These are phyloP conservation scores for Deroplatys truncata DNA, from an alignment of 2,888 invertebrate genomes.

Conservation along the genomic window DNA sequence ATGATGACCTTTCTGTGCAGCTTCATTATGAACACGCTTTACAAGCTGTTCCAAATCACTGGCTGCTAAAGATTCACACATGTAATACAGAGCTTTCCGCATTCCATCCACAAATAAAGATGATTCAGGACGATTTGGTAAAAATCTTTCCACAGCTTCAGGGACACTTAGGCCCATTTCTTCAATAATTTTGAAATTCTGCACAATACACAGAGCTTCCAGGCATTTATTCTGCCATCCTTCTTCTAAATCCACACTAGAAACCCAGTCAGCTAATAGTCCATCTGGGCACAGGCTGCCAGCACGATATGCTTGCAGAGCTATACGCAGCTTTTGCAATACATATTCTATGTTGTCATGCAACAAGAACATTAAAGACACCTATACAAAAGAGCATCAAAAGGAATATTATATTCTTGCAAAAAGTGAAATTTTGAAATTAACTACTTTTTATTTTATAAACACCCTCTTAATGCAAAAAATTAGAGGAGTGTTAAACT, in stretches of 20 bases:
- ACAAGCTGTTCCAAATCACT: conserved; percentile 38
- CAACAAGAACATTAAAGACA: conserved; percentile 34
- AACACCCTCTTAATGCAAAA: too few species aligned
- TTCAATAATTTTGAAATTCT: conserved; percentile 39
- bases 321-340: conserved; percentile 22
- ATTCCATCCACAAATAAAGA: conserved; percentile 44
- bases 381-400: conserved; percentile 45
- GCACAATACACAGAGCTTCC: conserved; percentile 52
- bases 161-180: not conserved
- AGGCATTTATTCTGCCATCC: conserved; percentile 48
- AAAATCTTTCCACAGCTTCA: conserved; percentile 37
- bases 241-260: not conserved
- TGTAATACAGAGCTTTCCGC: conserved; percentile 46
- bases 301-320: conserved; percentile 1
- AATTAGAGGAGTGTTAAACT: too few species aligned
- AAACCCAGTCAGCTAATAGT: conserved; percentile 26
- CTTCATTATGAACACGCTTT: conserved; percentile 32
- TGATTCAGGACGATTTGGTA: conserved; percentile 42
- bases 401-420: conserved; percentile 39
- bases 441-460: too few species aligned
- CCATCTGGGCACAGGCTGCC: conserved; percentile 9
- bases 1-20: conserved; percentile 30
- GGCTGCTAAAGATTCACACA: conserved; percentile 45
- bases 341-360: conserved; percentile 26
- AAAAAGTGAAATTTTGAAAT: conserved; percentile 39